These are phyloP conservation scores for Phylloscopus collybita DNA, from an alignment of 2,797 vertebrate species.

Conservation along the genomic window DNA sequence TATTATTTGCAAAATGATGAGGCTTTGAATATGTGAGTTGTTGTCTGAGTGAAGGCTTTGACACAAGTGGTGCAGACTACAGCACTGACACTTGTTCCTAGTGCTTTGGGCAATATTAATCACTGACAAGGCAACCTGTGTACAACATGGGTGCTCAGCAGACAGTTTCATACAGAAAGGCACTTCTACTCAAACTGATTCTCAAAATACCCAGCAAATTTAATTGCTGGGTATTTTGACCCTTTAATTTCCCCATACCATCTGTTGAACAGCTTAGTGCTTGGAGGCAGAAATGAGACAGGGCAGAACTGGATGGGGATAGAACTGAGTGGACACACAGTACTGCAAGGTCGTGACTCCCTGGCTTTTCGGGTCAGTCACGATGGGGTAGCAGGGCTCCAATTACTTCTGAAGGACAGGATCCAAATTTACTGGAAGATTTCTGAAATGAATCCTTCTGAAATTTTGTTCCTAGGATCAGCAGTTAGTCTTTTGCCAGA, in stretches of 20 bases:
- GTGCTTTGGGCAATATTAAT: neutral
- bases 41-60: neutral
- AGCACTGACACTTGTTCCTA: neutral
- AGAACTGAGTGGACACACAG: neutral
- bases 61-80: accelerated
- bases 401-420: neutral
- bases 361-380: slow-evolving; percentile 5
- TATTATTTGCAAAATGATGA: neutral
- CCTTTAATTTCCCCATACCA: neutral
- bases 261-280: neutral
- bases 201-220: neutral
- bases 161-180: neutral
- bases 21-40: neutral
- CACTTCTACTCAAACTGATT: neutral
- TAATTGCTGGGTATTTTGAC: neutral
- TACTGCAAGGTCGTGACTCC: neutral
- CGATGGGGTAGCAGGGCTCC: neutral
- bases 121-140: neutral
- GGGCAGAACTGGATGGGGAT: neutral
- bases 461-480: slow-evolving; percentile 27
- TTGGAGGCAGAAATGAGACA: neutral
- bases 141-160: accelerated
- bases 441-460: slow-evolving; percentile 41
- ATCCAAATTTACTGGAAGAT: slow-evolving; percentile 33
- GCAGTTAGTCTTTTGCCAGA: neutral